A percentile compares a stretch with the other conserved stretches of the same genome.
These are phyloP conservation scores for Mus caroli DNA, from an alignment of 2,797 vertebrate genomes.

Conservation along the genomic window DNA sequence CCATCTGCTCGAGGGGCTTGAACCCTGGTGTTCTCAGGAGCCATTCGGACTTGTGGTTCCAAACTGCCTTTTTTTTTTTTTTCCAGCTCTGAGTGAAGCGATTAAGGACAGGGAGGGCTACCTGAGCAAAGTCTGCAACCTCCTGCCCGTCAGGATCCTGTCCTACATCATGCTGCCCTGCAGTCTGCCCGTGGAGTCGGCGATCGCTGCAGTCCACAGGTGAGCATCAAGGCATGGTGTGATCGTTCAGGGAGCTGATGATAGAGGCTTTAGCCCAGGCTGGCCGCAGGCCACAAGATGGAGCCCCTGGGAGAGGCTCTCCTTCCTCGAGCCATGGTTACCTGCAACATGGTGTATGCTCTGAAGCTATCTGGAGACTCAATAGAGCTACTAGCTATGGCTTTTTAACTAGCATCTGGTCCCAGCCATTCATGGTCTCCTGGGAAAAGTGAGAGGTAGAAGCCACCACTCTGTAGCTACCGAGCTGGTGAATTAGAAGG, in stretches of 20 bases:
- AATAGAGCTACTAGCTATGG: not conserved
- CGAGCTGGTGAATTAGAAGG: not conserved
- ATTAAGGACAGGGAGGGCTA: conserved; percentile 90
- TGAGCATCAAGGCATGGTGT: conserved; percentile 76
- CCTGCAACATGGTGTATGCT: not conserved
- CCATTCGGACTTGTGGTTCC: not conserved
- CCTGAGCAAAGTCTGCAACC: conserved; percentile 88
- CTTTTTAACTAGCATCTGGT: not conserved
- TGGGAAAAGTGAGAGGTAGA: not conserved
- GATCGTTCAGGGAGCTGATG: not conserved
- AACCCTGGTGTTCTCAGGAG: accelerated
- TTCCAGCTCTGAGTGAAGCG: conserved; percentile 91
- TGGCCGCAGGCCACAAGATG: not conserved
- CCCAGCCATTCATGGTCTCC: not conserved
- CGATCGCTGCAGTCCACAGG: conserved; percentile 91
- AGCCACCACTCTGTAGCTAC: not conserved
- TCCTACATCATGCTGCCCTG: conserved; percentile 95
- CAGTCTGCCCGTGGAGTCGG: conserved; percentile 94
- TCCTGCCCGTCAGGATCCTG: conserved; percentile 92
- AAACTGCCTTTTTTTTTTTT: not conserved
- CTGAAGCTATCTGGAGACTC: no score
- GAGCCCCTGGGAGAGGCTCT: accelerated
- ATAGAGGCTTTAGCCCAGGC: accelerated
- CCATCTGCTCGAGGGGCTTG: accelerated
- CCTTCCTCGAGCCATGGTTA: not conserved